These are phyloP conservation scores for Lepidostoma basale DNA, from an alignment of 1,140 invertebrate species.

Conservation along the genomic window DNA sequence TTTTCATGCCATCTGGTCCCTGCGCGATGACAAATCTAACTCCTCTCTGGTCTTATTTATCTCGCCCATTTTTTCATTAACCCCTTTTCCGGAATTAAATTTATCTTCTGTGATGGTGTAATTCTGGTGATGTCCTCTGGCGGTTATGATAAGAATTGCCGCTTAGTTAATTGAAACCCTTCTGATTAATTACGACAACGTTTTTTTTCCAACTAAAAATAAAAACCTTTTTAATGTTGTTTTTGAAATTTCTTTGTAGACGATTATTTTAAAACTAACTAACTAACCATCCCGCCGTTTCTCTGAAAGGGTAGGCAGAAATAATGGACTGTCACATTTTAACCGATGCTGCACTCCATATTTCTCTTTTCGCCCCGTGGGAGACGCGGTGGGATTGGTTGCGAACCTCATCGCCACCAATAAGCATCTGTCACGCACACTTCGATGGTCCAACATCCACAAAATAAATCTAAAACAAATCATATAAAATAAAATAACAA, in stretches of 20 bases:
- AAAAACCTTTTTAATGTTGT: background rate
- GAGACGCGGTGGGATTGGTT: too few relatives aligned
- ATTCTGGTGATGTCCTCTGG: background rate
- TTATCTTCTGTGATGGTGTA: background rate
- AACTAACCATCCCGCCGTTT: too few relatives aligned
- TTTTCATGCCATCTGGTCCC: slow-evolving; percentile 40
- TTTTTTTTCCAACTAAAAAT: background rate
- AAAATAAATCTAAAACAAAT: too few relatives aligned
- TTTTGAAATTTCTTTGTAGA: background rate
- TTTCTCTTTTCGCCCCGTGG: too few relatives aligned
- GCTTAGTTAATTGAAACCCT: background rate
- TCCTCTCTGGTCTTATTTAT: slow-evolving; percentile 31
- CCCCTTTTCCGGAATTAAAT: slow-evolving; percentile 30
- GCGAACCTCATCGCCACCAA: too few relatives aligned
- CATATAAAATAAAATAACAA: too few relatives aligned
- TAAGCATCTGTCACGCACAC: too few relatives aligned
- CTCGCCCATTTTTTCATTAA: slow-evolving; percentile 20
- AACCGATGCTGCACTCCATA: too few relatives aligned
- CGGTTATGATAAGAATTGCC: background rate
- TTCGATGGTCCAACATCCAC: too few relatives aligned
- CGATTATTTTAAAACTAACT: too few relatives aligned
- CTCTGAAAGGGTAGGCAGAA: too few relatives aligned
- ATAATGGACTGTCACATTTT: too few relatives aligned
- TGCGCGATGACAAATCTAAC: slow-evolving; percentile 27
- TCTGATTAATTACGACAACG: background rate